A percentile compares a stretch with the other conserved stretches of the same genome.
phyloP scores from a whole-genome alignment of 1,140 invertebrate species.

The Sinella curviseta region DNA sequence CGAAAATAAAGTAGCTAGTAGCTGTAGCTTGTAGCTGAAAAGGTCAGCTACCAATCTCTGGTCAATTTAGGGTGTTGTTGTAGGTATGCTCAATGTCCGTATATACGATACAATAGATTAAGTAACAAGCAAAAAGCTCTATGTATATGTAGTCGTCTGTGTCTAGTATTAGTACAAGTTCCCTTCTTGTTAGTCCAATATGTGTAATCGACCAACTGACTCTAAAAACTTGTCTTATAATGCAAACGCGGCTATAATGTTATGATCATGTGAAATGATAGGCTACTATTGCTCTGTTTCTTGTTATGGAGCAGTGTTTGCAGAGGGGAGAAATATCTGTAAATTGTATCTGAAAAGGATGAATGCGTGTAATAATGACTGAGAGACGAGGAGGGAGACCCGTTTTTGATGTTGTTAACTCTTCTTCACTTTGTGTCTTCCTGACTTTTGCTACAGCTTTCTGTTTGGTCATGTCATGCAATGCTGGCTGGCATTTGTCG shows the following conservation, averaged over 20 bases:
- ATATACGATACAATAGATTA: not conserved
- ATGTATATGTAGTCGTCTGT: not conserved
- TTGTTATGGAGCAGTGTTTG: not conserved
- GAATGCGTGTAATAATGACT: not conserved
- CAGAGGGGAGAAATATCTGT: not conserved
- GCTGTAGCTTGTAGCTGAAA: not conserved
- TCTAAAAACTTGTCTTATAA: slow-evolving; percentile 8
- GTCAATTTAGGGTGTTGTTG: not conserved
- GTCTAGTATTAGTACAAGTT: not conserved
- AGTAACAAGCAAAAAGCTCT: not conserved
- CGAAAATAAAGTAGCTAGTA: too few species aligned
- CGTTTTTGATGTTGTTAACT: too few species aligned
- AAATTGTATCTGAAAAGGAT: not conserved
- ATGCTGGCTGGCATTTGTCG: too few species aligned
- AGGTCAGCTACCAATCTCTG: not conserved
- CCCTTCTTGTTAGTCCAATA: too few species aligned
- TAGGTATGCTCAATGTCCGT: not conserved
- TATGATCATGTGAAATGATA: not conserved
- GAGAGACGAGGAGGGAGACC: too few species aligned
- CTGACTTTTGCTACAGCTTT: too few species aligned
- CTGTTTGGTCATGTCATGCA: too few species aligned
- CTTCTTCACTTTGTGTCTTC: too few species aligned
- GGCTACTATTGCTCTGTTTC: not conserved
- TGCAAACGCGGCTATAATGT: not conserved
- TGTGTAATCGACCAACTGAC: not conserved